A percentile compares a stretch with the other conserved stretches of the same genome.
Conservation (phyloP, 2,113 vertebrate species). For the Poeciliopsis turrubarensis region DNA sequence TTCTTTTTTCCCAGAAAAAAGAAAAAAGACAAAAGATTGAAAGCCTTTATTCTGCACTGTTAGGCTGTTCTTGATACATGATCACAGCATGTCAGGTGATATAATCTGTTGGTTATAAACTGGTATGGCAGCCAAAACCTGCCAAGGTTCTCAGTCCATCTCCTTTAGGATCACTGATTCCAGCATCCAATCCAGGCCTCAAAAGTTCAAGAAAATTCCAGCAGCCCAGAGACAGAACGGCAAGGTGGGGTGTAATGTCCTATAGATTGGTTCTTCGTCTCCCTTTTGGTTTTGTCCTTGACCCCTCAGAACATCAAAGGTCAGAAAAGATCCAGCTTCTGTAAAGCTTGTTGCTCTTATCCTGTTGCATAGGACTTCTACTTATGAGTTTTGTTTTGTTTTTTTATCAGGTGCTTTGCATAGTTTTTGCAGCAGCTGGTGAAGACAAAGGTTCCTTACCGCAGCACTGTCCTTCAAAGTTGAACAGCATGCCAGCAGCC, state of each 20-base stretch:
- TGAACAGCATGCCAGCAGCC: background rate
- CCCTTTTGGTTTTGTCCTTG: constrained; percentile 21
- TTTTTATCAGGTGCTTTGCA: constrained; percentile 1
- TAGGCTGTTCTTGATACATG: constrained; percentile 9
- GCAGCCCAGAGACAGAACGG: background rate
- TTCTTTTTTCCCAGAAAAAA: background rate
- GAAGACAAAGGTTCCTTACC: constrained; percentile 29
- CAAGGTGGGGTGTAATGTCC: background rate
- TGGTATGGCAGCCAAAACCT: constrained; percentile 13
- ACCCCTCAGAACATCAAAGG: background rate
- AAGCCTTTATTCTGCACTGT: constrained; percentile 6
- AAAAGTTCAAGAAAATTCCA: constrained; percentile 11
- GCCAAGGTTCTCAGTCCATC: background rate
- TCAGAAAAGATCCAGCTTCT: constrained; percentile 18
- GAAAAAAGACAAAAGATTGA: background rate
- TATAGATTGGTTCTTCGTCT: constrained; percentile 7
- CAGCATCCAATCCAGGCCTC: background rate
- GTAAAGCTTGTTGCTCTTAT: background rate
- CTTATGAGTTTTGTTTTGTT: too few species aligned
- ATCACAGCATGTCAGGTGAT: background rate
- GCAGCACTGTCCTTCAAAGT: constrained; percentile 2
- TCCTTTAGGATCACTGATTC: constrained; percentile 36
- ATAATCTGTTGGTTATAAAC: background rate
- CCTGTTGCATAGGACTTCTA: constrained; percentile 31
- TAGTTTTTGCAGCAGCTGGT: constrained; percentile 25